These are phyloP conservation scores for Macropis europaea DNA, from an alignment of 2,888 invertebrate species.

Conservation along the genomic window DNA sequence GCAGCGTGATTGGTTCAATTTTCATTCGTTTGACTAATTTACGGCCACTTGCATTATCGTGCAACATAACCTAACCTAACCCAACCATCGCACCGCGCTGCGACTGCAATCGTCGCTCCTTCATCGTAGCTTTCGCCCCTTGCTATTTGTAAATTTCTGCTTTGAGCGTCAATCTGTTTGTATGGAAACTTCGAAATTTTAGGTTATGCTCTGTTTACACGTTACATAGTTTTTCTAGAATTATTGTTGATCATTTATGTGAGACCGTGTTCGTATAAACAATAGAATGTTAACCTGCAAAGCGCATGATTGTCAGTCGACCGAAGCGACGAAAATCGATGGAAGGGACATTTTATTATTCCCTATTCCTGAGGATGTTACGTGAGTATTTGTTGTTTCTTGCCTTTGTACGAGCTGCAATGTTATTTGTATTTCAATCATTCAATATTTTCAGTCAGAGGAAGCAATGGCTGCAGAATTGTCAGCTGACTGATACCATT, in stretches of 20 bases:
- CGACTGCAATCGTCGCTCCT: not conserved
- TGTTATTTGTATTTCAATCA: not conserved
- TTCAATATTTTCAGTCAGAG: conserved; percentile 45
- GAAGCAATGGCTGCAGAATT: conserved; percentile 57
- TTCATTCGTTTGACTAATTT: not conserved
- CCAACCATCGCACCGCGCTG: too few species aligned
- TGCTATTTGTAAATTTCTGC: not conserved
- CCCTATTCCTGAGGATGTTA: conserved; percentile 55
- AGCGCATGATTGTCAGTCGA: conserved; percentile 52
- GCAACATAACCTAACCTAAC: too few species aligned
- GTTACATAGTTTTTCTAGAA: not conserved
- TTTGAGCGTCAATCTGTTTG: not conserved
- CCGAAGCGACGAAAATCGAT: conserved; percentile 47
- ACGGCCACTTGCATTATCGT: not conserved
- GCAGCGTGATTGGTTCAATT: conserved; percentile 4
- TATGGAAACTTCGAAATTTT: conserved; percentile 4
- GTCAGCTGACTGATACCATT: conserved; percentile 18
- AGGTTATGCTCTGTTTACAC: conserved; percentile 44
- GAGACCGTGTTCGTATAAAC: not conserved
- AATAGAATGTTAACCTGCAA: conserved; percentile 52
- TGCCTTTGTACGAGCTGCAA: not conserved
- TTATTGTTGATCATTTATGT: conserved; percentile 6
- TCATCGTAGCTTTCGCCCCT: not conserved
- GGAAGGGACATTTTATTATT: conserved; percentile 55
- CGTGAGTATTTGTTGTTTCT: conserved; percentile 45